Conservation (phyloP, 1,140 invertebrate species). For the Neocloeon triangulifer region DNA sequence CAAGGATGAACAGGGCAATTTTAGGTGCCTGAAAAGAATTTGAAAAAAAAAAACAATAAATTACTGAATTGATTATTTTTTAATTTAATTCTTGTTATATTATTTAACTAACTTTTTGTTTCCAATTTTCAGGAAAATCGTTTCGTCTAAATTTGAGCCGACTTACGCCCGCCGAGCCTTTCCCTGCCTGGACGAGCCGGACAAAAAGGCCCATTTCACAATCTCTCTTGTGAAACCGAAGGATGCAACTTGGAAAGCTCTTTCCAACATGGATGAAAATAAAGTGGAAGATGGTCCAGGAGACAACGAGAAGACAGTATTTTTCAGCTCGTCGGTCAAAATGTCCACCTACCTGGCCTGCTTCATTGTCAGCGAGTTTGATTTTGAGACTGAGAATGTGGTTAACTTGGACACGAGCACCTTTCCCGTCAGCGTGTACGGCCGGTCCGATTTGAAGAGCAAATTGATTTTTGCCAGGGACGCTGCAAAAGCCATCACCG, state of each 20-base stretch:
- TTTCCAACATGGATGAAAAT: conserved; percentile 11
- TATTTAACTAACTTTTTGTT: background rate
- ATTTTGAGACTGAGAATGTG: too few relatives aligned
- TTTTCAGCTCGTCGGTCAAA: conserved; percentile 29
- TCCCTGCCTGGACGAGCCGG: conserved; percentile 59
- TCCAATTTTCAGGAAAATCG: conserved; percentile 22
- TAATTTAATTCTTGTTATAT: conserved; percentile 7
- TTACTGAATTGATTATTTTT: conserved; percentile 5
- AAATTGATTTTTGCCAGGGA: conserved; percentile 39
- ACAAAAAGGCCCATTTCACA: conserved; percentile 38
- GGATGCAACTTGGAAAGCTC: conserved; percentile 14
- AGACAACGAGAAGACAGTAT: conserved; percentile 25
- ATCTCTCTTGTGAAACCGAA: conserved; percentile 19
- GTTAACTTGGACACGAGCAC: background rate
- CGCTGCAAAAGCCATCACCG: conserved; percentile 50
- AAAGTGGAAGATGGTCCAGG: conserved; percentile 8
- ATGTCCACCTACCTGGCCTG: conserved; percentile 83
- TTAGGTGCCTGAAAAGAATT: too few relatives aligned
- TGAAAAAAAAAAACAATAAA: conserved; percentile 28
- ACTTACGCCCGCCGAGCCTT: conserved; percentile 44
- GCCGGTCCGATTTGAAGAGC: background rate
- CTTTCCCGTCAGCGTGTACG: background rate
- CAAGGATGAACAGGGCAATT: conserved; percentile 25
- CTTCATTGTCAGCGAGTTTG: conserved; percentile 57
- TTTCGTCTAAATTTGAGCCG: conserved; percentile 43